Evolutionary conservation across 2,888 invertebrate genomes (phyloP), one percentile per base, ranked within the genome.

Genomic region (Eristalinus aeneus): DNA sequence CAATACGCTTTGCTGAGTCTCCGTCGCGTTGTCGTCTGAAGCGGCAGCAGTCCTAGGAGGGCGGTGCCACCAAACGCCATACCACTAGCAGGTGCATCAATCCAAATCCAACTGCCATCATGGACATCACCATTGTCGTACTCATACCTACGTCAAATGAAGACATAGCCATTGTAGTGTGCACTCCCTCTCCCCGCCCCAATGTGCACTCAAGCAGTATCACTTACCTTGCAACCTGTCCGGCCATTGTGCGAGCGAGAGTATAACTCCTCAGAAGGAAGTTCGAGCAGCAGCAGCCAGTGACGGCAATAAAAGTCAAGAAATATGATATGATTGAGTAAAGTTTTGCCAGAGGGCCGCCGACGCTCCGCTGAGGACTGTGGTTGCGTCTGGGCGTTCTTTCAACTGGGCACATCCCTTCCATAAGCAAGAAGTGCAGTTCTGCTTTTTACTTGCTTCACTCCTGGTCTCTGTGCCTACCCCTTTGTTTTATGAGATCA

Each of bases 291-390:
- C 58, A 69, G 53, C 39, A 67, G 56, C 39, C 39, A 71, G 46
- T 20, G 67, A 56, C 27, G 69, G 69, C 71, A 86, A 86, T 82
- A 86, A 86, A 82, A 86, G 86, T 86, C 82, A 86, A 82, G 86
- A 78, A 86, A 86, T 86, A 82, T 86, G 86, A 86, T 86, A 86
- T 82, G 82, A 86, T 86, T 86, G 86, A 86, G 74, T 53, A 36
- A 53, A 77, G 65, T 81, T 65, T 53, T 74, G 68, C 63, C 46
- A 46, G 16, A 46, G 46, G 46, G 63, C 63, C 54, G 65, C 31
- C 16, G 63, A 53, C 39, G 53, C 23, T 53, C 20, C 54, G 32
- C 53, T 16, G 54, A 46, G 58, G 54, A 74, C 46, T 56, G 72
- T 53, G 81, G 60, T 64, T 69, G 69, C 65, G 54, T 67, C 71